Evolutionary conservation across 2,797 vertebrate species (phyloP), one percentile per base, ranked within the genome.

Genomic region (Mus caroli): DNA sequence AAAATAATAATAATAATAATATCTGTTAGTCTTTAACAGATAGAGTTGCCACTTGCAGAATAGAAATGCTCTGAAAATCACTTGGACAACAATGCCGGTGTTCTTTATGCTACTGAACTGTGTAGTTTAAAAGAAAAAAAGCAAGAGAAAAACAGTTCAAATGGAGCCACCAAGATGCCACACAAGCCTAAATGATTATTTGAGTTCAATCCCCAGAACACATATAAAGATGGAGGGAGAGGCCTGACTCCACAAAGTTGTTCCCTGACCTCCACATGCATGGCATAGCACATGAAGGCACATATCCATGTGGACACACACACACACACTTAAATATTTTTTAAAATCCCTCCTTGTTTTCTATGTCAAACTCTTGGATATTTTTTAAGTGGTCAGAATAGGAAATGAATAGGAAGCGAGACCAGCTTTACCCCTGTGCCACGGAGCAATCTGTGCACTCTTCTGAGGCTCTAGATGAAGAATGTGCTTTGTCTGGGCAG

Each of bases 401-500:
- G 52, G 43, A 94, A 77, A 37, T 88, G 28, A 71, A 69, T 83
- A 96, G 58, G 69, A 77, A 82, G 28, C 90, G 9, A 80, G 26
- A 46, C 4, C 43, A 75, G 58, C 56, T 94, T 64, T 86, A 40
- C 50, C 12, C 60, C 26, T 37, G 4, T 52, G 52, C 82, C 58
- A 31, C 0, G 20, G 4, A 8, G 64, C 19, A 56, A 26, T 52
- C 69, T 64, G 34, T 11, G 37, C 9, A 58, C 43, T 34, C 69
- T 84, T 54, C 5, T 14, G 62, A 69, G 93, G 56, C 83, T 87
- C 37, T n/a, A 31, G 31, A 19, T 60, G 24, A 56, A 88, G 50
- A 91, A 67, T 6, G 24, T 52, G 60, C 82, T 90, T 71, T 8
- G 64, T 97, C 93, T 94, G 94, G 94, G 86, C 79, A 95, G 1